Evolutionary conservation across 2,888 invertebrate species (phyloP), one percentile per base, ranked within the genome.

Genomic region (Agrochola lota): DNA sequence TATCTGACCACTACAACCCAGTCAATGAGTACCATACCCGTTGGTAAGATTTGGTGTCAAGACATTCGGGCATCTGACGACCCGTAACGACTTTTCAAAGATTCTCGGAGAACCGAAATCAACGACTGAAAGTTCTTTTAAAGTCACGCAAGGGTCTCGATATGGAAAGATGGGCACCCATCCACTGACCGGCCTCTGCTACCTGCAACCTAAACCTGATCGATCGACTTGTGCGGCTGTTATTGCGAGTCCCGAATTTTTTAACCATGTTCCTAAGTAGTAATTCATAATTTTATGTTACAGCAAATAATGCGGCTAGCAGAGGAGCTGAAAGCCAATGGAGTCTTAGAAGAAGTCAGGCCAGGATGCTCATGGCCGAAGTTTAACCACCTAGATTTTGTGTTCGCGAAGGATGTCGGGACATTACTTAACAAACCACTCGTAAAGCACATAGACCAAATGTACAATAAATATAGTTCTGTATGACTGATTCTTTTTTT

Each of bases 381-480:
- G 83, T 96, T 96, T 89, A 97, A 96, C 90, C 97, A 97, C 77
- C 66, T 96, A 8, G 97, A 97, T 91, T 96, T 97, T 71, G 89
- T 92, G 0, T 95, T 95, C 72, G 96, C 97, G 1, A 96, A 94
- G 78, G 95, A 97, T 72, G 91, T 97, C 0, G 95, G 95, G 2
- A 92, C 85, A 40, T 84, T 96, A 6, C 72, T 96, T 0, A 96
- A 94, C 83, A 93, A 90, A 71, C 95, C 95, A 0, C 87, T 97
- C 7, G 85, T 95, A 15, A 89, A 88, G 46, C 89, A 92, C 74
- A 88, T 96, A 67, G 89, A 92, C 26, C 85, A 90, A 49, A 84
- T 96, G 76, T 95, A 92, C 74, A 92, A 92, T 93, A 96, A 95
- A 94, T 96, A 95, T 89, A 90, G 87, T 84, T 60, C 59, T 35